Conservation (phyloP, 2,888 invertebrate genomes). For the Protodeltote pygarga region DNA sequence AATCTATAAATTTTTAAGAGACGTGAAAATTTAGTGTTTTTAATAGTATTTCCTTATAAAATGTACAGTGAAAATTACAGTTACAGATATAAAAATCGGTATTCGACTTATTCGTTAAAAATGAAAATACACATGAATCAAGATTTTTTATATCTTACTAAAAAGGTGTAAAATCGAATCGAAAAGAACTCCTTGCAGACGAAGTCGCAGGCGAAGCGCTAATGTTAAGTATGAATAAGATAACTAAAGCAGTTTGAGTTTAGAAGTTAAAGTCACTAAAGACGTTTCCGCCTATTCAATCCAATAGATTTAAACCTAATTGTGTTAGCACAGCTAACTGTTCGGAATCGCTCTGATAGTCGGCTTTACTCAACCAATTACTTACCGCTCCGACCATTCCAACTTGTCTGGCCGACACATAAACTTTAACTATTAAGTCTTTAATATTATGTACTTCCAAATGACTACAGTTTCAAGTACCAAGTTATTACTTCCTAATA, state of each 20-base stretch:
- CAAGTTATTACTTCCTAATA: conserved; percentile 29
- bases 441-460: conserved; percentile 74
- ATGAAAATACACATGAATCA: too few relatives aligned
- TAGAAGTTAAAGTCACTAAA: conserved; percentile 36
- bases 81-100: too few relatives aligned
- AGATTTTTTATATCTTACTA: too few relatives aligned
- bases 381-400: conserved; percentile 53
- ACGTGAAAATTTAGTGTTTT: too few relatives aligned
- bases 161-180: too few relatives aligned
- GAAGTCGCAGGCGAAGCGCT: too few relatives aligned
- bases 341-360: conserved; percentile 57
- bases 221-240: conserved; percentile 10
- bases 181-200: too few relatives aligned
- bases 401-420: conserved; percentile 70
- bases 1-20: too few relatives aligned
- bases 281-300: conserved; percentile 16
- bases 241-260: conserved; percentile 14
- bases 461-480: conserved; percentile 43
- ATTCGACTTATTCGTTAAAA: too few relatives aligned
- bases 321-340: conserved; percentile 53
- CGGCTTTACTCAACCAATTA: conserved; percentile 72
- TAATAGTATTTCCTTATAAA: too few relatives aligned
- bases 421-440: conserved; percentile 79
- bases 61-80: too few relatives aligned
- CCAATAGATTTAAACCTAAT: conserved; percentile 42